Percentiles rank a stretch among this genome's conserved stretches.
Evolutionary conservation across 2,113 vertebrate species (phyloP).

Genomic region (Pedionomus torquatus): DNA sequence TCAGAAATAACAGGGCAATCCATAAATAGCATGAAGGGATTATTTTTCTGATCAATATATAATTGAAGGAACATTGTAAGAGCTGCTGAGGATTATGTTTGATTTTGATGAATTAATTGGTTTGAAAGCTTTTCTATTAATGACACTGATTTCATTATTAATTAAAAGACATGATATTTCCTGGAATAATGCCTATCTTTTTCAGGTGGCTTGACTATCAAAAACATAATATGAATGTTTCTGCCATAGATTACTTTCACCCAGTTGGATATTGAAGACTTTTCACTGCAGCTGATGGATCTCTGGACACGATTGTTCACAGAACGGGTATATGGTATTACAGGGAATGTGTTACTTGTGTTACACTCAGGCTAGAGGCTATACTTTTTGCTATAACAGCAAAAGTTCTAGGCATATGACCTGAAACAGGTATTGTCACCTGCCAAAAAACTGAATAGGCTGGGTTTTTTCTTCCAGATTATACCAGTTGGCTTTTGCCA

Average conservation of each 20-base stretch:
- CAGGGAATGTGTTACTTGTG: background rate
- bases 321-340: background rate
- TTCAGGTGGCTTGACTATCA: background rate
- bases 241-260: background rate
- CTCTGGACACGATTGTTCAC: background rate
- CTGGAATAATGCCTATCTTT: background rate
- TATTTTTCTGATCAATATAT: background rate
- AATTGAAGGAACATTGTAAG: background rate
- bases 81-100: background rate
- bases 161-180: background rate
- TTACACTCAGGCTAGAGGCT: background rate
- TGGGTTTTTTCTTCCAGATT: background rate
- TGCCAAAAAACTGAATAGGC: background rate
- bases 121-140: background rate
- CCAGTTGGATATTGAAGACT: background rate
- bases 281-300: background rate
- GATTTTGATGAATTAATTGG: background rate
- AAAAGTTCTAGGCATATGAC: background rate
- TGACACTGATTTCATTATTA: background rate
- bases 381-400: no score
- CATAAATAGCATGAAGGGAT: background rate
- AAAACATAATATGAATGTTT: background rate
- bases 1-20: background rate
- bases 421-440: background rate
- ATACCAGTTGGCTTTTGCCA: conserved; percentile 5